Conservation (phyloP, 2,113 vertebrate species). For the Rhinoptilus africanus region DNA sequence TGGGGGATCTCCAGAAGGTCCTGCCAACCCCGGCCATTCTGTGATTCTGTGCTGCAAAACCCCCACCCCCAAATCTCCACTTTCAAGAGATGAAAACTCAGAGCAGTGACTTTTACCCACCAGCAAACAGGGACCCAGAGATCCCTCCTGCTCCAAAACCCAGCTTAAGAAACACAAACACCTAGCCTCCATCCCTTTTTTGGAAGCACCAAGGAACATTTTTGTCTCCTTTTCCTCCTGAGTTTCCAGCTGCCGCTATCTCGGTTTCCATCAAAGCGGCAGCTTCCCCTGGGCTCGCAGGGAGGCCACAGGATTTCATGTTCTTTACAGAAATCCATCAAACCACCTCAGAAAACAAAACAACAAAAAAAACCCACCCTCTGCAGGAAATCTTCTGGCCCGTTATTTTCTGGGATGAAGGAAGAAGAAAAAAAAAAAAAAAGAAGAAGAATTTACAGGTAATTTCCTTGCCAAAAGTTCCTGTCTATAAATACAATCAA, state of each 20-base stretch:
- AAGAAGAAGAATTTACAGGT: slow-evolving; percentile 48
- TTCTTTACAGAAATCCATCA: slow-evolving; percentile 11
- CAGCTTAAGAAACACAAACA: fast-evolving
- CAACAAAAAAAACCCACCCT: not conserved
- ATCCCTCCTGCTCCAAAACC: not conserved
- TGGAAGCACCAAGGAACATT: not conserved
- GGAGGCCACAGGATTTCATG: not conserved
- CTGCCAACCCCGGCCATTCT: too few species aligned
- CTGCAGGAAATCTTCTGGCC: slow-evolving; percentile 2
- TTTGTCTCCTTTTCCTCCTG: not conserved
- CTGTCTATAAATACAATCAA: slow-evolving; percentile 66
- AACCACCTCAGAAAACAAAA: not conserved
- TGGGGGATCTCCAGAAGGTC: too few species aligned
- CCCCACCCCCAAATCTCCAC: not conserved
- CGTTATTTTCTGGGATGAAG: not conserved
- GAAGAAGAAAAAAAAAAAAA: not conserved
- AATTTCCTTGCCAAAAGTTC: slow-evolving; percentile 72
- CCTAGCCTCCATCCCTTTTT: not conserved
- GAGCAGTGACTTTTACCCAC: not conserved
- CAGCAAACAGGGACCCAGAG: not conserved
- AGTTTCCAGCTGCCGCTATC: not conserved
- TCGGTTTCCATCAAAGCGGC: not conserved
- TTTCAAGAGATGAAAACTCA: not conserved
- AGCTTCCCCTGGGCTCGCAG: not conserved
- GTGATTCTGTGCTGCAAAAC: not conserved